A percentile compares a stretch with the other conserved stretches of the same genome.
Conservation (phyloP, 1,140 invertebrate species). For the Tetragonula clypearis region DNA sequence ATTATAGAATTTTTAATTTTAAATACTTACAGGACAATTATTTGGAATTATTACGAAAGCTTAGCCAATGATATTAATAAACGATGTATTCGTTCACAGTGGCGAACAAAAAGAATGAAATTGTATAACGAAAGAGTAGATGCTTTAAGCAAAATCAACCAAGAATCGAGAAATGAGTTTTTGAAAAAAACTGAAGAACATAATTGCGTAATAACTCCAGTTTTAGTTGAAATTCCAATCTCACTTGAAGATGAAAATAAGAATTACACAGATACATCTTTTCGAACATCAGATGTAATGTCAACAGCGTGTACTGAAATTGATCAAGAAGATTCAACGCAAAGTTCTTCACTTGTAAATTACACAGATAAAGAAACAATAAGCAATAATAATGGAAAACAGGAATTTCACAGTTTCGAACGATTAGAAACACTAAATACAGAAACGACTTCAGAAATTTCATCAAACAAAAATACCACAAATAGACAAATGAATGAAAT, state of each 20-base stretch:
- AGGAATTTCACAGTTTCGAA: background rate
- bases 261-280: conserved; percentile 30
- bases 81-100: conserved; percentile 81
- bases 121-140: conserved; percentile 82
- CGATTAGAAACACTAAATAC: background rate
- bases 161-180: background rate
- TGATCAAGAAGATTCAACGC: background rate
- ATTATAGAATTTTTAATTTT: background rate
- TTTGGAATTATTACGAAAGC: conserved; percentile 83
- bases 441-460: background rate
- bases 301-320: background rate
- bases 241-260: conserved; percentile 57
- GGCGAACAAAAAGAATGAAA: conserved; percentile 84
- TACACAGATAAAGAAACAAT: background rate
- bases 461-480: too few relatives aligned
- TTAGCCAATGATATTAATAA: conserved; percentile 83
- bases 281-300: background rate
- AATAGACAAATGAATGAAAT: background rate
- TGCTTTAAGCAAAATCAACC: conserved; percentile 30
- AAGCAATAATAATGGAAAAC: conserved; percentile 13
- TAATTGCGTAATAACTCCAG: background rate
- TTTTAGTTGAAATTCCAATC: background rate
- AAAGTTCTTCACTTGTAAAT: background rate
- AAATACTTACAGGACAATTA: conserved; percentile 74
- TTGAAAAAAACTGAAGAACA: background rate